Evolutionary conservation across 2,888 invertebrate genomes (phyloP).

Genomic region (Arenicola marina): DNA sequence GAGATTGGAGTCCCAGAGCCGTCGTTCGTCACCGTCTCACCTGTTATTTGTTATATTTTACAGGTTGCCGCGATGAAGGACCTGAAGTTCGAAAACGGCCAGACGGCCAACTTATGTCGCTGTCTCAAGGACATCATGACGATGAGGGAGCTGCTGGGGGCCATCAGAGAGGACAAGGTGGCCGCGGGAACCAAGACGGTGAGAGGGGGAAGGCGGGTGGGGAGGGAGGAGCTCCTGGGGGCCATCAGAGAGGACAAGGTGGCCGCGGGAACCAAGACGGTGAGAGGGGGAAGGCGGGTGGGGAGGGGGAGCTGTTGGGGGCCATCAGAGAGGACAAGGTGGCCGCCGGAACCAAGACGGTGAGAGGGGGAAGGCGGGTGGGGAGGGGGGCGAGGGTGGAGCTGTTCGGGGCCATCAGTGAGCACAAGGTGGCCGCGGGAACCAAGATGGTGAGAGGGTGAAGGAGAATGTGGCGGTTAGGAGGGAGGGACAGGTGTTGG

Average conservation of each 20-base stretch:
- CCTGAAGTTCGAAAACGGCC: conserved; percentile 77
- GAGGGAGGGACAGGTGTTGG: conserved; percentile 16
- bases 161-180: conserved; percentile 6
- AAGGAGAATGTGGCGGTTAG: too few relatives aligned
- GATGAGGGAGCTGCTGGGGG: conserved; percentile 17
- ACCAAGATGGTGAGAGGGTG: too few relatives aligned
- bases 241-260: conserved; percentile 7
- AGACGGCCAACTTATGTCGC: conserved; percentile 65
- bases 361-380: too few relatives aligned
- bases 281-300: too few relatives aligned
- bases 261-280: too few relatives aligned
- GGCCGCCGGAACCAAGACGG: too few relatives aligned
- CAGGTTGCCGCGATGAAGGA: conserved; percentile 67
- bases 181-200: too few relatives aligned
- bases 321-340: conserved; percentile 7
- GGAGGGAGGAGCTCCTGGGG: conserved; percentile 16
- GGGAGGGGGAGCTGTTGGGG: conserved; percentile 16
- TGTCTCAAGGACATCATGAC: conserved; percentile 32
- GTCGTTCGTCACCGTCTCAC: too few relatives aligned
- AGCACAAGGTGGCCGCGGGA: too few relatives aligned
- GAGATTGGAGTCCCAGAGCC: too few relatives aligned
- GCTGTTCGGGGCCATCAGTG: conserved; percentile 3
- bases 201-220: too few relatives aligned
- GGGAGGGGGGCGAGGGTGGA: too few relatives aligned
- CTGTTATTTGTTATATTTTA: conserved; percentile 10